phyloP scores from a whole-genome alignment of 2,797 vertebrate species.

The Periparus ater region DNA sequence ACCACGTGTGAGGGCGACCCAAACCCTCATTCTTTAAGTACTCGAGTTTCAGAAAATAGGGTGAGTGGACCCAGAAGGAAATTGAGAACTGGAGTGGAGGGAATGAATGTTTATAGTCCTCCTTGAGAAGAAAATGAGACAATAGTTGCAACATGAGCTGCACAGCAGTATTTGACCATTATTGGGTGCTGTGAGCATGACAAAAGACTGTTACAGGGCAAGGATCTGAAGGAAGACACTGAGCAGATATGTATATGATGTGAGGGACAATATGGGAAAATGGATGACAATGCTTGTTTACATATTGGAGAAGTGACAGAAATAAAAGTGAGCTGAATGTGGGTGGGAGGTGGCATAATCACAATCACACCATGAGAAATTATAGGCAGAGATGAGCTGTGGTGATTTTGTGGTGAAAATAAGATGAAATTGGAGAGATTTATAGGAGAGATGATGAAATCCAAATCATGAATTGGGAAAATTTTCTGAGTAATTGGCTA shows the following conservation, averaged over 20 bases:
- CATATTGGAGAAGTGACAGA: not conserved
- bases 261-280: not conserved
- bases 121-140: not conserved
- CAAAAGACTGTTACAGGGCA: not conserved
- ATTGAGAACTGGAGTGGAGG: not conserved
- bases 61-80: not conserved
- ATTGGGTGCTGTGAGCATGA: not conserved
- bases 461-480: not conserved
- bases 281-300: not conserved
- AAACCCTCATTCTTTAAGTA: not conserved
- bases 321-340: constrained; percentile 8
- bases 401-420: not conserved
- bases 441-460: not conserved
- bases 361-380: not conserved
- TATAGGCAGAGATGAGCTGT: not conserved
- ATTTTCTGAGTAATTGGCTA: not conserved
- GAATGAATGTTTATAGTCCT: not conserved
- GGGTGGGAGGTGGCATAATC: not conserved
- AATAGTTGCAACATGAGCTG: not conserved
- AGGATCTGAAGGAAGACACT: not conserved
- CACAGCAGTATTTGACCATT: not conserved
- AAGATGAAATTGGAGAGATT: not conserved
- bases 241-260: not conserved
- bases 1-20: not conserved
- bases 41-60: not conserved